phyloP scores from a whole-genome alignment of 1,140 invertebrate genomes.

The Periplaneta americana region DNA sequence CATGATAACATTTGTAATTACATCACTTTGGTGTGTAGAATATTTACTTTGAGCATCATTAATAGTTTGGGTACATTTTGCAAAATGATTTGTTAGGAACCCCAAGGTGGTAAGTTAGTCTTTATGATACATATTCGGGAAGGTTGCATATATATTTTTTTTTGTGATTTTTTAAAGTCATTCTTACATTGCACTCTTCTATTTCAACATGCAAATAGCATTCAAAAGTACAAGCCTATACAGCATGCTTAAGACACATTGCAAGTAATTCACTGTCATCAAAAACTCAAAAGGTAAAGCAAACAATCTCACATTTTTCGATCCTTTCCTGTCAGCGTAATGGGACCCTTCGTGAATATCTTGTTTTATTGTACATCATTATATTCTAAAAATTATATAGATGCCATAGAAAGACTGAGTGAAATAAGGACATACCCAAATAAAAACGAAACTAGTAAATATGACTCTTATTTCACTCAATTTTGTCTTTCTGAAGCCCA shows the following conservation, averaged over 20 bases:
- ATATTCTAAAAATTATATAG: too few species aligned
- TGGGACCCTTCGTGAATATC: neutral
- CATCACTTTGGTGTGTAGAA: neutral
- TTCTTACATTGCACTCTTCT: neutral
- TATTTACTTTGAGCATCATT: neutral
- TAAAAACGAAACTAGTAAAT: too few species aligned
- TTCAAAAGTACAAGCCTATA: neutral
- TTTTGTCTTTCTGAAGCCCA: too few species aligned
- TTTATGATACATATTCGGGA: neutral
- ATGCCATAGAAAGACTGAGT: too few species aligned
- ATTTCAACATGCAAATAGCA: neutral
- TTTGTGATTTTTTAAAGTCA: neutral
- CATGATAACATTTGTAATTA: neutral
- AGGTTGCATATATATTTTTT: neutral
- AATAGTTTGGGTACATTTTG: neutral
- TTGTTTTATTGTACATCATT: too few species aligned
- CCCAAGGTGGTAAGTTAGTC: neutral
- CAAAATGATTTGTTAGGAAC: neutral
- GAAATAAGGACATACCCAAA: too few species aligned
- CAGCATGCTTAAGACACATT: neutral
- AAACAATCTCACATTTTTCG: neutral
- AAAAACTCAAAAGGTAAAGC: neutral
- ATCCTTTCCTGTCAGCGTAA: neutral
- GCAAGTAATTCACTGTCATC: neutral
- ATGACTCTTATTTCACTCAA: too few species aligned